phyloP scores from a whole-genome alignment of 2,888 invertebrate genomes.

The Idaea dimidiata region DNA sequence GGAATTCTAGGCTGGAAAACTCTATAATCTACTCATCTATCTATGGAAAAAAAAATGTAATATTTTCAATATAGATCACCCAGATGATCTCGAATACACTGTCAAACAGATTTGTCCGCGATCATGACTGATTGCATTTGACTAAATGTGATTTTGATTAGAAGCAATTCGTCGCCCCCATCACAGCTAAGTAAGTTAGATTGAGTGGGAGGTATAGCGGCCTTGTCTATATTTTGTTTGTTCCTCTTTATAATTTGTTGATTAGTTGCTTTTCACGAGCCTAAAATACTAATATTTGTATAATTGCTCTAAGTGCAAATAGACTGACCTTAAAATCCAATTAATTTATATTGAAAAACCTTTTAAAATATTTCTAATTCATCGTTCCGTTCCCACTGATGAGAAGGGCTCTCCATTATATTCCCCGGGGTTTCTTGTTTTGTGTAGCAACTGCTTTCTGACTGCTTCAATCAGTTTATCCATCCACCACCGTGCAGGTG shows the following conservation, averaged over 20 bases:
- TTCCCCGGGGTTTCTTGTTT: too few relatives aligned
- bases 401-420: too few relatives aligned
- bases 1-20: neutral
- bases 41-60: neutral
- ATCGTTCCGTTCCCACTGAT: too few relatives aligned
- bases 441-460: too few relatives aligned
- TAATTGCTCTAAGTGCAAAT: too few relatives aligned
- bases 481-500: too few relatives aligned
- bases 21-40: too few relatives aligned
- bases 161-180: conserved; percentile 70
- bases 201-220: conserved; percentile 43
- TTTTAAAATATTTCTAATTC: too few relatives aligned
- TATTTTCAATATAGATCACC: conserved; percentile 12
- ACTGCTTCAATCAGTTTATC: too few relatives aligned
- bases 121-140: conserved; percentile 34
- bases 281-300: too few relatives aligned
- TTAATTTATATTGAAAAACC: too few relatives aligned
- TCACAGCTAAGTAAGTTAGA: conserved; percentile 56
- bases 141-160: conserved; percentile 73
- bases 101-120: conserved; percentile 17
- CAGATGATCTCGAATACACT: conserved; percentile 17
- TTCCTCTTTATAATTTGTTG: neutral
- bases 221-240: neutral
- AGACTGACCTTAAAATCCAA: too few relatives aligned
- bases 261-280: neutral